Evolutionary conservation across 2,113 vertebrate species (phyloP).

Genomic region (Formicarius rufipectus): DNA sequence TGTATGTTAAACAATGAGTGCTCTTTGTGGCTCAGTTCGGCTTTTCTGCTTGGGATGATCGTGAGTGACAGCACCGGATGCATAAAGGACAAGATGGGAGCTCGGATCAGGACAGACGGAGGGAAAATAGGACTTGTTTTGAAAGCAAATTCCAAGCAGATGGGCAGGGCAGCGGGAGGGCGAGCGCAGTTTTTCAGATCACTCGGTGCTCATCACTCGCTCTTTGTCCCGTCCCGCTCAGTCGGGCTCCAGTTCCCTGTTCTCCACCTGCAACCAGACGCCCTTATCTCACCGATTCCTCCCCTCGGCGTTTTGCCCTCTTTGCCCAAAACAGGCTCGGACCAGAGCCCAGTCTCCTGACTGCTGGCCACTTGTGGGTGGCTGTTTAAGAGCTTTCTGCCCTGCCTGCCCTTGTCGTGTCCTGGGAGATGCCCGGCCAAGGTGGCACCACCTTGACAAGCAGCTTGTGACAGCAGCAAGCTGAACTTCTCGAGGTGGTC

Average conservation of each 20-base stretch:
- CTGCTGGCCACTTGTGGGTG: neutral
- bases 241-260: neutral
- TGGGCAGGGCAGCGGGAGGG: constrained; percentile 43
- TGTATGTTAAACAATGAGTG: neutral
- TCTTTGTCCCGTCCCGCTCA: neutral
- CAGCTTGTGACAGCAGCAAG: neutral
- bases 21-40: neutral
- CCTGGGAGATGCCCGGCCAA: neutral
- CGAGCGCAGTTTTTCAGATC: neutral
- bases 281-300: neutral
- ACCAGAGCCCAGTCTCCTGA: neutral
- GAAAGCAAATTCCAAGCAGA: constrained; percentile 27
- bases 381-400: neutral
- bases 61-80: neutral
- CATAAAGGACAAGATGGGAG: neutral
- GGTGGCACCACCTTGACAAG: neutral
- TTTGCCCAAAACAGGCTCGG: neutral
- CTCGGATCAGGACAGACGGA: neutral
- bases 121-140: constrained; percentile 9
- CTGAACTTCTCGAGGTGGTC: neutral
- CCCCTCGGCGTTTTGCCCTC: neutral
- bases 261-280: constrained; percentile 8
- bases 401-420: too few relatives aligned
- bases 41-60: neutral
- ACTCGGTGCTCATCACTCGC: neutral